A percentile compares a stretch with the other conserved stretches of the same genome.
Evolutionary conservation across 2,797 vertebrate genomes (phyloP).

Genomic region (Avahi laniger): DNA sequence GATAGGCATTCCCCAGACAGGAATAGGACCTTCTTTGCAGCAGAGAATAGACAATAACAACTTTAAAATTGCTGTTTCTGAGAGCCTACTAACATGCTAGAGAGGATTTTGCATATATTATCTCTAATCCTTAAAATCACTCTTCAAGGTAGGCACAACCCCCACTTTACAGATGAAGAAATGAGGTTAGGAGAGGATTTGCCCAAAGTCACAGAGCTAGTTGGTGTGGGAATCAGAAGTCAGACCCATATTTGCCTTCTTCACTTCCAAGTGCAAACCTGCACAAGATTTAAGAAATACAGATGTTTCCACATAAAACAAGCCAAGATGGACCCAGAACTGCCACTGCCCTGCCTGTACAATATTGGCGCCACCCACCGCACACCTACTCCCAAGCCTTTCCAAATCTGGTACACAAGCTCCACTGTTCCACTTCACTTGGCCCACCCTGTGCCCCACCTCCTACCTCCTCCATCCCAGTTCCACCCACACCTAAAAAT

Average conservation of each 20-base stretch:
- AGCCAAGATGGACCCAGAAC: neutral
- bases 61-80: conserved; percentile 45
- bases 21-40: conserved; percentile 8
- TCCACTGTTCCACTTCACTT: neutral
- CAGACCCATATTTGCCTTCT: conserved; percentile 3
- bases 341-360: neutral
- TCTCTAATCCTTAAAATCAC: conserved; percentile 71
- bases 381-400: neutral
- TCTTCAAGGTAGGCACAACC: conserved; percentile 65
- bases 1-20: neutral
- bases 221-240: conserved; percentile 45
- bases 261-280: conserved; percentile 27
- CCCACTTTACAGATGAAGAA: conserved; percentile 70
- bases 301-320: conserved; percentile 27
- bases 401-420: neutral
- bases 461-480: neutral
- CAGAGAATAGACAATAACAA: conserved; percentile 26
- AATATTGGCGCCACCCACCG: neutral
- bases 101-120: conserved; percentile 69
- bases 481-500: conserved; percentile 42
- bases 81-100: conserved; percentile 52
- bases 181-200: conserved; percentile 69
- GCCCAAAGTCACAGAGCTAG: conserved; percentile 35
- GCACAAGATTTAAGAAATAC: conserved; percentile 25
- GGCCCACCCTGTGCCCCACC: neutral